Conservation (phyloP, 37 sponge, comb jelly and placozoan species). For the Beroe ovata region DNA sequence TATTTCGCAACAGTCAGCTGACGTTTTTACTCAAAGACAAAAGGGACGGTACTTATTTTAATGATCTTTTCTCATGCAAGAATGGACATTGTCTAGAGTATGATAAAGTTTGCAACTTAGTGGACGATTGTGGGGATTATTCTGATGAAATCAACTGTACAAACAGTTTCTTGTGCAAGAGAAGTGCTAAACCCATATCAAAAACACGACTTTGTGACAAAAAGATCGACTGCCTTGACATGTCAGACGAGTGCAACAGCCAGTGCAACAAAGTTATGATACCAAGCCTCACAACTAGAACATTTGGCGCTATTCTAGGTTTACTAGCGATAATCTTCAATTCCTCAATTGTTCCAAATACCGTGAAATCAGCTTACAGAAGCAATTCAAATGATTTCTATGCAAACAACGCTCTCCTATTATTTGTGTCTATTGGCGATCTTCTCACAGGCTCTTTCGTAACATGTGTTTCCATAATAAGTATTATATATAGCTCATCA, state of each 20-base stretch:
- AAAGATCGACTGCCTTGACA: not conserved
- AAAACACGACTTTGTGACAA: not conserved
- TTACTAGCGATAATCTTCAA: not conserved
- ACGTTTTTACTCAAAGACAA: not conserved
- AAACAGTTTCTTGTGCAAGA: not conserved
- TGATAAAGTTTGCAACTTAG: not conserved
- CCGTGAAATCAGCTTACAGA: not conserved
- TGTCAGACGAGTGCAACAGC: not conserved
- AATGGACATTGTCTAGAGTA: not conserved
- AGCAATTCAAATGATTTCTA: not conserved
- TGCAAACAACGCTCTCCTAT: not conserved
- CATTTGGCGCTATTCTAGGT: not conserved
- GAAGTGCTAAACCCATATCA: not conserved
- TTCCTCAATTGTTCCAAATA: not conserved
- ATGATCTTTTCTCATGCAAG: not conserved
- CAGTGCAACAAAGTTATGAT: not conserved
- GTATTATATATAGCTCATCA: not conserved
- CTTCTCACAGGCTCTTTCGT: not conserved
- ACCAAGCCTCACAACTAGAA: not conserved
- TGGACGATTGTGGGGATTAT: not conserved
- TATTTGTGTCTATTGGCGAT: not conserved
- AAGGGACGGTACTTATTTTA: not conserved
- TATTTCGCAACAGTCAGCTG: not conserved
- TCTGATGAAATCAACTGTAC: not conserved
- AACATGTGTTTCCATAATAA: not conserved